phyloP scores from a whole-genome alignment of 1,140 invertebrate species.

The Leptopilina clavipes region DNA sequence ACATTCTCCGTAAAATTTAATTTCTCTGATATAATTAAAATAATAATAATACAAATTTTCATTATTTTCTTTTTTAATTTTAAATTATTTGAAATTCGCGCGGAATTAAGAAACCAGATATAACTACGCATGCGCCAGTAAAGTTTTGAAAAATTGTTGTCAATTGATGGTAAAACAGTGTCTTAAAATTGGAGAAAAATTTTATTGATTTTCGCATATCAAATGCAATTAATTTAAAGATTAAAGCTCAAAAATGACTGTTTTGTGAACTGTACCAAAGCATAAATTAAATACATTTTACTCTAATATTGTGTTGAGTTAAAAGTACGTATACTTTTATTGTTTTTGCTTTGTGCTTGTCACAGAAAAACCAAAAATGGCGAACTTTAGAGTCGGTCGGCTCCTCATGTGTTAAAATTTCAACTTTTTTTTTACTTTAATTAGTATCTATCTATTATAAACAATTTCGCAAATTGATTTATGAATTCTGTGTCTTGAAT shows the following conservation, averaged over 20 bases:
- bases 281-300: neutral
- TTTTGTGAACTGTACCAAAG: neutral
- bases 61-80: neutral
- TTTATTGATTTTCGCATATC: neutral
- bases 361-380: conserved; percentile 1
- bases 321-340: neutral
- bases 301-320: neutral
- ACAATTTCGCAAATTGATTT: neutral
- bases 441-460: neutral
- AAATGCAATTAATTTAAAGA: neutral
- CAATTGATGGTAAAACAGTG: neutral
- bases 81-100: too few species aligned
- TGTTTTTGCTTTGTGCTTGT: conserved; percentile 3
- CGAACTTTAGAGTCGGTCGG: conserved; percentile 17
- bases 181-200: neutral
- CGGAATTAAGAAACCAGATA: too few species aligned
- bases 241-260: neutral
- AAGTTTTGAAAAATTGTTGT: neutral
- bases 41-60: too few species aligned
- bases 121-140: too few species aligned
- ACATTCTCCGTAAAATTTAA: too few species aligned
- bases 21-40: too few species aligned
- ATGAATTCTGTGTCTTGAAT: neutral
- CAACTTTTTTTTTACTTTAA: neutral
- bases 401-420: conserved; percentile 27